A percentile compares a stretch with the other conserved stretches of the same genome.
phyloP scores from a whole-genome alignment of 2,113 vertebrate genomes.

The Helogale parvula region DNA sequence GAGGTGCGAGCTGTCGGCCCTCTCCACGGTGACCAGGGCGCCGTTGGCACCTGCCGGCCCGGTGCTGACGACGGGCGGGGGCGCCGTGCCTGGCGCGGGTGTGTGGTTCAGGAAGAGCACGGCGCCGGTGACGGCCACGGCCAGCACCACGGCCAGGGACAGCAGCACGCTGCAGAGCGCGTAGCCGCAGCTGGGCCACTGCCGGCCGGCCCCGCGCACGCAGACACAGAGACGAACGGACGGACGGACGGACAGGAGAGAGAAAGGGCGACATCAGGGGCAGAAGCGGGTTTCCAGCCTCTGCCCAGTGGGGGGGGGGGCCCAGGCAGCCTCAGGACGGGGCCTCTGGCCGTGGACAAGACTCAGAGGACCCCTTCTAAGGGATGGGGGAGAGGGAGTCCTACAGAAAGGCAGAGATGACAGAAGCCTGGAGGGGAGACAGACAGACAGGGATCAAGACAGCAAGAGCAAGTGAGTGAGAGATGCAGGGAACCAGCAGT shows the following conservation, averaged over 20 bases:
- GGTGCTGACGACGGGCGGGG: constrained; percentile 93
- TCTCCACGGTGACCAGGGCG: constrained; percentile 96
- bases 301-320: neutral
- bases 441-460: neutral
- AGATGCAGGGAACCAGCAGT: fast-evolving
- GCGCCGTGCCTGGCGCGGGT: constrained; percentile 89
- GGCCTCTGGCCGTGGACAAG: neutral
- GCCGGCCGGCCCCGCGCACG: neutral
- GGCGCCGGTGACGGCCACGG: constrained; percentile 92
- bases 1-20: constrained; percentile 94
- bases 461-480: fast-evolving
- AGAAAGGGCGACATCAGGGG: neutral
- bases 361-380: neutral
- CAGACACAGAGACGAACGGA: neutral
- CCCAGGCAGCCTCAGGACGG: neutral
- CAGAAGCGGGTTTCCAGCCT: neutral
- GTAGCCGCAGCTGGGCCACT: constrained; percentile 96
- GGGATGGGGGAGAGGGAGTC: neutral
- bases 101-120: constrained; percentile 98
- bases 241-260: constrained; percentile 12
- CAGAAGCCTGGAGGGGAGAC: neutral
- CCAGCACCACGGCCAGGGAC: constrained; percentile 94
- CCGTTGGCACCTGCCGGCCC: constrained; percentile 93
- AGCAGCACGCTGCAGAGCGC: constrained; percentile 94
- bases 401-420: neutral